Conservation (phyloP, 2,888 invertebrate species). For the Drosophila vallismaia region DNA sequence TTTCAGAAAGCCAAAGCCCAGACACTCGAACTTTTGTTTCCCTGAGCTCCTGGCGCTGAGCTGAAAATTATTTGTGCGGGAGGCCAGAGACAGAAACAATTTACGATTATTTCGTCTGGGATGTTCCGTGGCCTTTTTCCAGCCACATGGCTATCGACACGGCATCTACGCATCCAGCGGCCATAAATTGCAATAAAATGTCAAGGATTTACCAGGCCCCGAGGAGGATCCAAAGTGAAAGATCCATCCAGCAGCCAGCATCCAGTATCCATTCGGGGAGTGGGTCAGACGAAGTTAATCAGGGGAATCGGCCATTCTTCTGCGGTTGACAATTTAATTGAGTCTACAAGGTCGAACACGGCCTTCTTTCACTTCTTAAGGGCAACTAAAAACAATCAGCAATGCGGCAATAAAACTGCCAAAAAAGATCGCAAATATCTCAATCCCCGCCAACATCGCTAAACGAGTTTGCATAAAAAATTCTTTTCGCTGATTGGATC, state of each 20-base stretch:
- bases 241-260: neutral
- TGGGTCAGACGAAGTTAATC: constrained; percentile 57
- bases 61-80: constrained; percentile 63
- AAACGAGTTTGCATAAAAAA: constrained; percentile 64
- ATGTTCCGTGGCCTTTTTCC: constrained; percentile 24
- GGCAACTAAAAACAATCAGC: neutral
- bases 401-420: constrained; percentile 34
- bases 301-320: constrained; percentile 40
- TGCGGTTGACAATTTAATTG: constrained; percentile 70
- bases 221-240: constrained; percentile 35
- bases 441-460: constrained; percentile 11
- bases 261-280: neutral
- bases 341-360: constrained; percentile 36
- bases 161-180: constrained; percentile 49
- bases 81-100: constrained; percentile 52
- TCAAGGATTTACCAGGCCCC: constrained; percentile 58
- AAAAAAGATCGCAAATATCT: constrained; percentile 17
- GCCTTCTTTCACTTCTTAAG: constrained; percentile 29
- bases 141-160: constrained; percentile 48
- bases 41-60: constrained; percentile 19
- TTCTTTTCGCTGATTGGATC: constrained; percentile 68
- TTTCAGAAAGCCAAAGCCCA: constrained; percentile 1
- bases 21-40: neutral
- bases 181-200: constrained; percentile 68
- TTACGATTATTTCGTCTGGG: constrained; percentile 74